phyloP scores from a whole-genome alignment of 2,113 vertebrate species.

The Caretta caretta region DNA sequence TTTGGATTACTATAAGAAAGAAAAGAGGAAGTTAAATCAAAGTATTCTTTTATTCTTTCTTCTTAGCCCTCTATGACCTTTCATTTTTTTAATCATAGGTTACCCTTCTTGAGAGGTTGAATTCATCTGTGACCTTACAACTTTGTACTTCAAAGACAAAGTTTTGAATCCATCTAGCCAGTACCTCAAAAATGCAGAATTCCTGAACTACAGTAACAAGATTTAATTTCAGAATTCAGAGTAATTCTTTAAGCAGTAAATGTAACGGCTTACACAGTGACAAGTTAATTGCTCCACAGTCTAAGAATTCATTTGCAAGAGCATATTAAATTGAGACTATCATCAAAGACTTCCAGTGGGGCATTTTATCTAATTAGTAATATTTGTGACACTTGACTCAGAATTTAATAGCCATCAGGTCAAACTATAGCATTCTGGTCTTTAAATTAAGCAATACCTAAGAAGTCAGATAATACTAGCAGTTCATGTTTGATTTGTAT shows the following conservation, averaged over 20 bases:
- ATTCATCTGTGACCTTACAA: neutral
- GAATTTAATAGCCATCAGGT: conserved; percentile 45
- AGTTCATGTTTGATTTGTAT: neutral
- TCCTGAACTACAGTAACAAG: neutral
- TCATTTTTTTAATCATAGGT: neutral
- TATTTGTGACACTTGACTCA: conserved; percentile 16
- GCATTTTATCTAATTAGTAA: conserved; percentile 63
- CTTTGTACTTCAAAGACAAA: neutral
- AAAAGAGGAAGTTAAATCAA: neutral
- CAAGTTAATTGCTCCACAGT: conserved; percentile 72
- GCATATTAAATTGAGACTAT: conserved; percentile 67
- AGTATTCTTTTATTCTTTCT: neutral
- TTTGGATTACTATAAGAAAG: neutral
- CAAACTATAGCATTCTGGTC: conserved; percentile 24
- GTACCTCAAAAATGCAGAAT: conserved; percentile 3
- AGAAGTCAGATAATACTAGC: neutral
- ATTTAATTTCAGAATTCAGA: conserved; percentile 57
- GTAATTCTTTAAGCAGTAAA: conserved; percentile 47
- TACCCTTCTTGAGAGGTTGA: neutral
- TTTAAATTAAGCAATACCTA: conserved; percentile 23
- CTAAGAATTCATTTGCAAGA: conserved; percentile 66
- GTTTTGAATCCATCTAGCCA: neutral
- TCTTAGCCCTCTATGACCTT: neutral
- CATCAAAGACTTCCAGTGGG: conserved; percentile 63
- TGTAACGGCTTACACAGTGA: conserved; percentile 51